Base-by-base conservation (phyloP, 2,888 invertebrate species). In the Mycogona germanica region DNA sequence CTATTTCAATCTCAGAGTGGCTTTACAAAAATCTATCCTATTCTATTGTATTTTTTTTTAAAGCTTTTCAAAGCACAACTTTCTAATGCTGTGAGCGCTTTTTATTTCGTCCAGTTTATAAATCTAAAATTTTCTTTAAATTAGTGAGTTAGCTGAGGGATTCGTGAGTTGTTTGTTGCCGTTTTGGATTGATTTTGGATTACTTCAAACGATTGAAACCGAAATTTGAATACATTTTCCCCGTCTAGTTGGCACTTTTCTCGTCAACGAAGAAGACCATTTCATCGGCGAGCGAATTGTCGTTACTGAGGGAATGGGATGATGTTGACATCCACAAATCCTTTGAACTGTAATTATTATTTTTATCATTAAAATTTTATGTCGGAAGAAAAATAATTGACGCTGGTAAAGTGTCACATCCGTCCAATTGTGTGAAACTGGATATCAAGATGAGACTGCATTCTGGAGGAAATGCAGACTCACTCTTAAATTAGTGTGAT, bases 291-390 rank as follows among this genome's bases (percentile, higher is more conserved):
- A 9, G 37, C 6, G 38, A 37, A 12, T 28, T 53, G 25, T 26
- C 25, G 21, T 9, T 29, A 26, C 38, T 53, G 5, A 35, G 46
- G 53, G 76, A 76, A 57, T 66, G 75, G 25, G 68, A 74, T 35
- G 74, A 80, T 56, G 84, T 87, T 67, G 76, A 85, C 66, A 86
- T 84, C 61, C 68, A 72, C 55, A 72, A 74, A 37, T 62, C 71
- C 26, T 74, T 74, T 57, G 70, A 74, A 63, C 72, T 72, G 76
- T 79, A 70, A 37, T 45, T 50, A 9, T 17, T 48, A 25, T 2
- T 29, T 23, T 17, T 21, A 25, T 3, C 2, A 17, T 5, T 5
- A 25, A 40, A 1, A 45, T 38, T 38, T 38, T 12, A 12, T 38
- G 17, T 30, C 4, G 14, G 14, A 14, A 47, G 19, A 4, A 47